These are phyloP conservation scores for Anolis carolinensis DNA, from an alignment of 2,113 vertebrate genomes.

Conservation along the genomic window DNA sequence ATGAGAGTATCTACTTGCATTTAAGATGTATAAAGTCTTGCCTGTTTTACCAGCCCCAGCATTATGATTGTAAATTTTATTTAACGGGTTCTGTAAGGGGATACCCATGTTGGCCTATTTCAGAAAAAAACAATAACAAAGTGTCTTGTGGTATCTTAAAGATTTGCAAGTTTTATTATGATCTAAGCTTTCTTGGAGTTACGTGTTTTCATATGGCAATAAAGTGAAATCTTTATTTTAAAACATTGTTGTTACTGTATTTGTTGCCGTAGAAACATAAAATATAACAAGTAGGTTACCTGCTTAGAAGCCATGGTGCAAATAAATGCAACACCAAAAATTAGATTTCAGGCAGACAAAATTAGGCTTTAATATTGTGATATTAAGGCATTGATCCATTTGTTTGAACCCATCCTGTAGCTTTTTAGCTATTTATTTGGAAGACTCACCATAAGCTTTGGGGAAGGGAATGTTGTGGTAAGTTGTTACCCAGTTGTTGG, in stretches of 20 bases:
- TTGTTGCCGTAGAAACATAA: neutral
- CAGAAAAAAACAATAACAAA: too few relatives aligned
- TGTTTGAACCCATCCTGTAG: neutral
- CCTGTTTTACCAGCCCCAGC: neutral
- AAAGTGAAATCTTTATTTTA: neutral
- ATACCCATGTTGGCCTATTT: too few relatives aligned
- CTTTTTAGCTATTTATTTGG: neutral
- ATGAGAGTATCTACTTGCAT: slow-evolving; percentile 6
- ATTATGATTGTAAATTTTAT: neutral
- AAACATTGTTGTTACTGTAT: neutral
- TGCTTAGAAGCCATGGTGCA: neutral
- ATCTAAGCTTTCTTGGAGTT: too few relatives aligned
- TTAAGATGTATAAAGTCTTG: neutral
- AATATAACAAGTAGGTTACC: neutral
- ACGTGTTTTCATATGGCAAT: too few relatives aligned
- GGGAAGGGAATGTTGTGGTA: neutral
- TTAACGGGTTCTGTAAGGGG: too few relatives aligned
- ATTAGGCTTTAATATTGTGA: too few relatives aligned
- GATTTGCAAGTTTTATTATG: too few relatives aligned
- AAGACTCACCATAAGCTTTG: neutral
- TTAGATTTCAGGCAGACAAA: neutral
- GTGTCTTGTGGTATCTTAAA: too few relatives aligned
- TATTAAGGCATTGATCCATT: neutral
- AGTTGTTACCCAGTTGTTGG: neutral
- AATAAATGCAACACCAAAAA: neutral